phyloP scores from a whole-genome alignment of 2,113 vertebrate species.

The Cheilinus undulatus region DNA sequence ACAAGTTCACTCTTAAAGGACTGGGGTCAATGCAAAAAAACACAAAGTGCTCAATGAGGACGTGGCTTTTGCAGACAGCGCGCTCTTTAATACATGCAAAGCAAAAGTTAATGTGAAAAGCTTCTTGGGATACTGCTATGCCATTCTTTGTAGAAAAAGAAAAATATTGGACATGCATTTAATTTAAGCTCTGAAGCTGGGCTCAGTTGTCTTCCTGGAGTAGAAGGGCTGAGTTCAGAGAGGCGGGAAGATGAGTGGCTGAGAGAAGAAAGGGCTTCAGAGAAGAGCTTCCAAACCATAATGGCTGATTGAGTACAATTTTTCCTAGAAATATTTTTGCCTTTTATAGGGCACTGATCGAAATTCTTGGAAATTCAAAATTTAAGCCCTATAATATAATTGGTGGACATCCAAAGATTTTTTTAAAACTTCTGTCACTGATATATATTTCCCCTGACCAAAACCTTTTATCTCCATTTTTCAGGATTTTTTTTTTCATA shows the following conservation, averaged over 20 bases:
- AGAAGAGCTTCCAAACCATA: constrained; percentile 47
- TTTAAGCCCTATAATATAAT: too few species aligned
- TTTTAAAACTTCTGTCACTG: too few species aligned
- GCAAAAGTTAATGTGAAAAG: constrained; percentile 67
- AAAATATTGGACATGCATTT: constrained; percentile 71
- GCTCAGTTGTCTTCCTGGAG: constrained; percentile 39
- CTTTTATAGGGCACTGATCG: too few species aligned
- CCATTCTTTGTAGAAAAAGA: constrained; percentile 64
- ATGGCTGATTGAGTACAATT: constrained; percentile 40
- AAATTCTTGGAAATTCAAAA: too few species aligned
- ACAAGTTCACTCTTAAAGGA: constrained; percentile 16
- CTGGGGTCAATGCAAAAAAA: constrained; percentile 25
- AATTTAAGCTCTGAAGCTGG: constrained; percentile 56
- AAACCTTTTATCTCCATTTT: too few species aligned
- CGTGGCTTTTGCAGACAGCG: constrained; percentile 59
- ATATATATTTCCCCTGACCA: too few species aligned
- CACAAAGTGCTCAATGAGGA: constrained; percentile 27
- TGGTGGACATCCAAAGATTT: too few species aligned
- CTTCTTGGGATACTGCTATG: constrained; percentile 52
- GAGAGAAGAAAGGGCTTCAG: constrained; percentile 20
- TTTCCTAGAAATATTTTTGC: constrained; percentile 23
- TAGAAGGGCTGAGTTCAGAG: constrained; percentile 49
- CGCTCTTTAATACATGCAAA: constrained; percentile 70
- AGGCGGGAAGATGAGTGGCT: constrained; percentile 38
- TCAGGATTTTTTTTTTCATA: too few species aligned